Conservation (phyloP, 2,888 invertebrate species). For the Barypeithes pellucidus region DNA sequence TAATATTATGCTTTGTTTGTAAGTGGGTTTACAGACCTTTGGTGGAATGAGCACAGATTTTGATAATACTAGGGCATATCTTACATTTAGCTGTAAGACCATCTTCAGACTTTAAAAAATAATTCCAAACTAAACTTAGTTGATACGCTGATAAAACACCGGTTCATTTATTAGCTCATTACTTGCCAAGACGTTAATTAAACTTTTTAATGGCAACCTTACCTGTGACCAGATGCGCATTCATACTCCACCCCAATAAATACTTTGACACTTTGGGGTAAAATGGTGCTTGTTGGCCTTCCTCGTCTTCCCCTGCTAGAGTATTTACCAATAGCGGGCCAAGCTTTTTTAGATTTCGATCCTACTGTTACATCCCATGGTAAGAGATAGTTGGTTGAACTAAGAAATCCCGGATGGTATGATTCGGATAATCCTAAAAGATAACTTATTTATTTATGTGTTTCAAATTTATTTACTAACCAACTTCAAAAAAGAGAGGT, state of each 20-base stretch:
- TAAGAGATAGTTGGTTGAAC: conserved; percentile 90
- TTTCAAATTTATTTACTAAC: too few relatives aligned
- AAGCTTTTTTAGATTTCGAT: conserved; percentile 67
- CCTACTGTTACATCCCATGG: conserved; percentile 93
- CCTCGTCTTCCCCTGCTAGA: conserved; percentile 65
- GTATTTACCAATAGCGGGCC: conserved; percentile 66
- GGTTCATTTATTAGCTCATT: too few relatives aligned
- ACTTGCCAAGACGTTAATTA: too few relatives aligned
- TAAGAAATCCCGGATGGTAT: conserved; percentile 90
- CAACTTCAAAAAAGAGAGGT: too few relatives aligned
- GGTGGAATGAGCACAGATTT: too few relatives aligned
- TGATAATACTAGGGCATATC: too few relatives aligned
- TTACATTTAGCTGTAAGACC: too few relatives aligned
- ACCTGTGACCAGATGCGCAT: conserved; percentile 93
- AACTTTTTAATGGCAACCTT: conserved; percentile 5
- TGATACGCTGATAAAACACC: too few relatives aligned
- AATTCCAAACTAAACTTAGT: too few relatives aligned
- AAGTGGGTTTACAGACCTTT: too few relatives aligned
- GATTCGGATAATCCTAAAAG: conserved; percentile 84
- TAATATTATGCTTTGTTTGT: too few relatives aligned
- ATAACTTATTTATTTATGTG: not conserved
- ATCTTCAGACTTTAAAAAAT: too few relatives aligned
- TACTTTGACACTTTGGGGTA: conserved; percentile 84
- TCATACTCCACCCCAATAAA: conserved; percentile 98
- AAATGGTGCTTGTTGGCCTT: conserved; percentile 64